These are phyloP conservation scores for Neosalanx taihuensis DNA, from an alignment of 2,797 vertebrate species.

Conservation along the genomic window DNA sequence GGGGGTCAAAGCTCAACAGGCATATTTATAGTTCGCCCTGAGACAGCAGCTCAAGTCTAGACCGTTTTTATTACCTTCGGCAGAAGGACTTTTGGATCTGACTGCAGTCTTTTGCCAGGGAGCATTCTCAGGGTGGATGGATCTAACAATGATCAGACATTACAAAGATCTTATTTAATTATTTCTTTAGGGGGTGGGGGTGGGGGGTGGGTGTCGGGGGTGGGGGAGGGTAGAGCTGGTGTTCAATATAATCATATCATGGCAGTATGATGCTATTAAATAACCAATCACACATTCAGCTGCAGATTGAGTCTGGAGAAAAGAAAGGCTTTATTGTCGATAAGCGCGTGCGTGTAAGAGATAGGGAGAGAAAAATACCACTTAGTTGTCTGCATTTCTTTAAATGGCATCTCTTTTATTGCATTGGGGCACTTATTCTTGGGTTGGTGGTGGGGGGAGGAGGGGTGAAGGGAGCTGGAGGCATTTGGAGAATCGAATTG, in stretches of 20 bases:
- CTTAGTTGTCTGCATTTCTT: slow-evolving; percentile 5
- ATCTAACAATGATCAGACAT: neutral
- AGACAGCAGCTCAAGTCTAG: neutral
- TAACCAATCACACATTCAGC: neutral
- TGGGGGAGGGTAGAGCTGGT: too few species aligned
- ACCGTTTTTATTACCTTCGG: neutral
- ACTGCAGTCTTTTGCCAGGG: neutral
- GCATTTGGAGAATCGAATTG: slow-evolving; percentile 29
- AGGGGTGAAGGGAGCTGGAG: neutral
- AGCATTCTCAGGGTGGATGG: neutral
- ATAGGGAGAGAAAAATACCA: neutral
- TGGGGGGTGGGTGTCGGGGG: too few species aligned
- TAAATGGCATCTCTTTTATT: slow-evolving; percentile 11
- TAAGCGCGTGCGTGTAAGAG: slow-evolving; percentile 6
- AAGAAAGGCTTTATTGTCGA: neutral
- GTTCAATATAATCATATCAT: too few species aligned
- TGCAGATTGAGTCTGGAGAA: neutral
- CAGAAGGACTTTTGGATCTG: neutral
- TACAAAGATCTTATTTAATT: too few species aligned
- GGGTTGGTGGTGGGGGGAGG: neutral
- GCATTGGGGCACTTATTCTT: slow-evolving; percentile 14
- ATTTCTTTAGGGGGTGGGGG: too few species aligned
- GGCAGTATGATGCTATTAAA: neutral
- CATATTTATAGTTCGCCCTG: slow-evolving; percentile 26
- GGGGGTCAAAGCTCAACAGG: slow-evolving; percentile 35